phyloP scores from a whole-genome alignment of 2,113 vertebrate genomes.

The Nesoenas mayeri region DNA sequence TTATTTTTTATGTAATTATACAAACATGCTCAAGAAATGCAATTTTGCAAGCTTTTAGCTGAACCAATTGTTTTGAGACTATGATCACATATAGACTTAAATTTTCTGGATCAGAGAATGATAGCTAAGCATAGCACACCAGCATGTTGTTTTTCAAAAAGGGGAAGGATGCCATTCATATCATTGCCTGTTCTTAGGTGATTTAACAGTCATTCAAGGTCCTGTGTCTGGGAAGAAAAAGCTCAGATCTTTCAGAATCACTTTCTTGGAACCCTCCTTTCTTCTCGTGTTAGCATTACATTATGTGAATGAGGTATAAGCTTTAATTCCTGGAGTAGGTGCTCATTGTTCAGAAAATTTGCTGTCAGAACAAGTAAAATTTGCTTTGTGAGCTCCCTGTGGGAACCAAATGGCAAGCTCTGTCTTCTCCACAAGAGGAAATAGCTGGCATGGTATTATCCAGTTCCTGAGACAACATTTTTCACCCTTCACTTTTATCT shows the following conservation, averaged over 20 bases:
- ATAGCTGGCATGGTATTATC: conserved; percentile 10
- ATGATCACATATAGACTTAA: neutral
- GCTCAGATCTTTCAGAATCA: conserved; percentile 29
- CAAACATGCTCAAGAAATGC: neutral
- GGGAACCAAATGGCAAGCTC: conserved; percentile 29
- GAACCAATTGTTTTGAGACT: conserved; percentile 16
- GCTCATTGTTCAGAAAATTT: conserved; percentile 60
- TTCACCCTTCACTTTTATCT: conserved; percentile 41
- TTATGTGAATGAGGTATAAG: conserved; percentile 29
- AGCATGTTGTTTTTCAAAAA: neutral
- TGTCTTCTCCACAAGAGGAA: conserved; percentile 47
- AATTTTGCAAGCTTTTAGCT: conserved; percentile 15
- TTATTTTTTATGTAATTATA: conserved; percentile 25
- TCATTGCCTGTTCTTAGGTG: neutral
- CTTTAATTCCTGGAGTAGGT: conserved; percentile 42
- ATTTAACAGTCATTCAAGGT: conserved; percentile 7
- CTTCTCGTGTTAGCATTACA: neutral
- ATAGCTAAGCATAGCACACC: neutral
- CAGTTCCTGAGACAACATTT: conserved; percentile 44
- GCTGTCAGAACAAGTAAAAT: conserved; percentile 39
- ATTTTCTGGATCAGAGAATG: neutral
- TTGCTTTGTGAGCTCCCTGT: conserved; percentile 55
- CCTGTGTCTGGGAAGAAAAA: conserved; percentile 20
- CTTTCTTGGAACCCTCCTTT: conserved; percentile 14
- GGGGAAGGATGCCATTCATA: neutral